A percentile compares a stretch with the other conserved stretches of the same genome.
phyloP scores from a whole-genome alignment of 2,888 invertebrate species.

The Meta bourneti region DNA sequence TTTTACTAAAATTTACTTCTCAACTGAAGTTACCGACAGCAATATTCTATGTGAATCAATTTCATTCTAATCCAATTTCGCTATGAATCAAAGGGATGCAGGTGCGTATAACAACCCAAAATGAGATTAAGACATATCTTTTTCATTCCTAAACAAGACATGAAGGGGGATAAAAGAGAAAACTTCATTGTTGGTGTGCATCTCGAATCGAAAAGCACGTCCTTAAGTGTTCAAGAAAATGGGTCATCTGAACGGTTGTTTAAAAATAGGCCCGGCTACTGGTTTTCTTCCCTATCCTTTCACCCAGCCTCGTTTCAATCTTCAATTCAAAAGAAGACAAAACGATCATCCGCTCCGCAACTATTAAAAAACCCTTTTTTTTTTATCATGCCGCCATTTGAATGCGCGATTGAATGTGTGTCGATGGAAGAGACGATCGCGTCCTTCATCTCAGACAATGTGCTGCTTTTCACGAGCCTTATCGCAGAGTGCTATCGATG shows the following conservation, averaged over 20 bases:
- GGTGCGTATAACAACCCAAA: too few species aligned
- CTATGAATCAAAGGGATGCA: too few species aligned
- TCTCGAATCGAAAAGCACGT: too few species aligned
- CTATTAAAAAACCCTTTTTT: conserved; percentile 6
- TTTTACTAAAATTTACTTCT: too few species aligned
- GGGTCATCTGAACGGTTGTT: conserved; percentile 37
- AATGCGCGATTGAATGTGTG: conserved; percentile 57
- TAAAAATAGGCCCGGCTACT: conserved; percentile 51
- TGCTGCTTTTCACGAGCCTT: conserved; percentile 34
- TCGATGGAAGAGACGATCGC: conserved; percentile 30
- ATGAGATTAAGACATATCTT: too few species aligned
- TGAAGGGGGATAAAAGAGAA: too few species aligned
- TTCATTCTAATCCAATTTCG: too few species aligned
- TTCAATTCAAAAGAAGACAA: not conserved
- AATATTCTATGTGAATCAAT: too few species aligned
- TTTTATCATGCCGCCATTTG: too few species aligned
- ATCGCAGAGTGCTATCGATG: conserved; percentile 24
- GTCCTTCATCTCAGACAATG: conserved; percentile 32
- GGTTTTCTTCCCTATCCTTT: conserved; percentile 5
- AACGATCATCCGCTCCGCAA: not conserved
- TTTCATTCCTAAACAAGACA: too few species aligned
- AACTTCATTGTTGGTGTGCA: too few species aligned
- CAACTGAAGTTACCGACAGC: too few species aligned
- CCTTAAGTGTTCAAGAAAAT: conserved; percentile 9
- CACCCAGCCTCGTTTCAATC: not conserved